Evolutionary conservation across 2,797 vertebrate genomes (phyloP), one percentile per base, ranked within the genome.

Genomic region (Xenopus petersii): DNA sequence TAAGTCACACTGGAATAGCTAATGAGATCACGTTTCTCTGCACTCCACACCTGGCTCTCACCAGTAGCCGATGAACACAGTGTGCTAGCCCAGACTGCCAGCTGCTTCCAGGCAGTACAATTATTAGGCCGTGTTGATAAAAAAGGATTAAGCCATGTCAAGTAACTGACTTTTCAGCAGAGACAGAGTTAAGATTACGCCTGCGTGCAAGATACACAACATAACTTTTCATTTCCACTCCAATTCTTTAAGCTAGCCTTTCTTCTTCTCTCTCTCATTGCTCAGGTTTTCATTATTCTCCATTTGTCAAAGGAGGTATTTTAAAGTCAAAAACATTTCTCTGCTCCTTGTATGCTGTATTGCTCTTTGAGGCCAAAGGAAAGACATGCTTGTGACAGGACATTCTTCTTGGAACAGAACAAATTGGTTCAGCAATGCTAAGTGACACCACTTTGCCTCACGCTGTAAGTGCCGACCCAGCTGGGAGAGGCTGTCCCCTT

Each of bases 371-470:
- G 67, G 71, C 77, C 67, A 74, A 79, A 79, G 67, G 77, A 65
- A 79, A 79, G 62, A 74, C 65, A 60, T 16, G 26, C 61, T 10
- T 62, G 61, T 79, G 77, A 79, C 77, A 79, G 77, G 67, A 74
- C 77, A 79, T 79, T 74, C 71, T 79, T 79, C 77, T 79, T 79
- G 62, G 30, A 42, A 26, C 26, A 79, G 67, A 79, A 79, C 71
- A 74, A 79, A 79, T 79, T 71, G 67, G 71, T 69, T 79, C 77
- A 74, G 71, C 77, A 48, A 79, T 74, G 71, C 67, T 79, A 65
- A 79, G 77, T 74, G 77, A 79, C 71, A 74, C 67, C 71, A 79
- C 71, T 79, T 79, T 79, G 77, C 77, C 71, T 70, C 33, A 67
- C 71, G 69, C 61, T 70, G 73, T 79, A 74, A 79, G 71, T 74